Evolutionary conservation across 2,797 vertebrate genomes (phyloP), one percentile per base, ranked within the genome.

Genomic region (Micrastur ruficollis): DNA sequence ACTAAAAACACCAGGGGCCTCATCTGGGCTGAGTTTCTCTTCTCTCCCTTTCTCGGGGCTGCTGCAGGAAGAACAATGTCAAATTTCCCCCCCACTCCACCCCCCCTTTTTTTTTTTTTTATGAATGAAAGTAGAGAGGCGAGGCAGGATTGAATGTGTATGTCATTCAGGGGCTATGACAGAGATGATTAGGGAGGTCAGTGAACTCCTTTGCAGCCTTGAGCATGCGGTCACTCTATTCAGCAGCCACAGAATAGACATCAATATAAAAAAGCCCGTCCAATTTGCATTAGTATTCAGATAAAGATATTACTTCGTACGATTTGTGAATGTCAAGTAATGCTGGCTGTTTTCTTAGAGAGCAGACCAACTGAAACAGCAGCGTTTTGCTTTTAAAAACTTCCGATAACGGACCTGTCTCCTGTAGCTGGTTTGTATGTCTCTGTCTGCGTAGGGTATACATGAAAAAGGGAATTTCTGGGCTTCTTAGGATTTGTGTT

Each of bases 181-280:
- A 98, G 98, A 91, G 97, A 98, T 98, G 98, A 98, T 97, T 98
- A 97, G 95, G 95, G 97, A 97, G 98, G 98, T 98, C 98, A 98
- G 97, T 97, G 97, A 97, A 98, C 98, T 98, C 97, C 97, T 98
- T 98, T 97, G 97, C 95, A 96, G 97, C 78, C 95, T 92, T 94
- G 96, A 96, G 96, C 95, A 62, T 96, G 96, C 86, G 94, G 98
- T 97, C 97, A 97, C 91, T 88, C 97, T 96, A 97, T 98, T 97
- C 97, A 97, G 89, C 96, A 90, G 88, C 94, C 89, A 90, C 88
- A 98, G 97, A 98, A 97, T 96, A 96, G 98, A 96, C 95, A 81
- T 68, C 93, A 89, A 87, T 90, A 95, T 97, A 91, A 97, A 95
- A 97, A 97, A 97, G 96, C 86, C 84, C 92, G 71, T 91, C 83